Base-by-base conservation (phyloP, 2,797 vertebrate genomes). In the Florisuga fusca region DNA sequence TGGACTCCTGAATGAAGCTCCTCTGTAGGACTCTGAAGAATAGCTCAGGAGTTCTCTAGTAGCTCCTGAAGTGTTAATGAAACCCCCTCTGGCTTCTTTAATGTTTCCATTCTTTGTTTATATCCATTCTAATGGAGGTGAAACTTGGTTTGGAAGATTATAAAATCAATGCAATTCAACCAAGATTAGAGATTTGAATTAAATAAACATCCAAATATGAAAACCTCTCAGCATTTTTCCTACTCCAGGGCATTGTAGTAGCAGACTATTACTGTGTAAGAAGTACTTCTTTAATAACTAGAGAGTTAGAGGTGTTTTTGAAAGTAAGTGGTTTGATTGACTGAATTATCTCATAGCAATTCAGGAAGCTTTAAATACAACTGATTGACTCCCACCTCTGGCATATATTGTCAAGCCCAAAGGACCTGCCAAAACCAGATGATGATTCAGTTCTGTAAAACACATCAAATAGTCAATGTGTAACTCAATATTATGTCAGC, bases 401-500 rank as follows among this genome's bases (percentile, higher is more conserved):
- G 62, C 85, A 85, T 59, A 81, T 38, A 62, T 19, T 88, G 50
- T 80, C 1, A 10, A 84, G 48, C 53, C 26, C 33, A 90, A 79
- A 87, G 74, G 63, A 75, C 46, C 77, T 96, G 89, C 55, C 87
- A 95, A 94, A 95, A 80, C 25, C n/a, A 82, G 36, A 26, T 79
- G 58, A 84, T 64, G 46, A 80, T 69, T 90, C 51, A 14, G 38
- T 93, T 84, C 23, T 90, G 80, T 66, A 82, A 86, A 87, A 41
- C 27, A 31, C 13, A 80, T 83, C 46, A 67, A 13, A 34, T 51
- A 64, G 29, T 76, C 87, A 83, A 84, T 54, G 71, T 2, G 2
- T 45, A 75, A 53, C 15, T 96, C 69, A 94, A 43, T 93, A 63
- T 95, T 96, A 92, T 96, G 83, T 90, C 83, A 96, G 50, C 41